Conservation (phyloP, 1,140 invertebrate genomes). For the Eurosta solidaginis region DNA sequence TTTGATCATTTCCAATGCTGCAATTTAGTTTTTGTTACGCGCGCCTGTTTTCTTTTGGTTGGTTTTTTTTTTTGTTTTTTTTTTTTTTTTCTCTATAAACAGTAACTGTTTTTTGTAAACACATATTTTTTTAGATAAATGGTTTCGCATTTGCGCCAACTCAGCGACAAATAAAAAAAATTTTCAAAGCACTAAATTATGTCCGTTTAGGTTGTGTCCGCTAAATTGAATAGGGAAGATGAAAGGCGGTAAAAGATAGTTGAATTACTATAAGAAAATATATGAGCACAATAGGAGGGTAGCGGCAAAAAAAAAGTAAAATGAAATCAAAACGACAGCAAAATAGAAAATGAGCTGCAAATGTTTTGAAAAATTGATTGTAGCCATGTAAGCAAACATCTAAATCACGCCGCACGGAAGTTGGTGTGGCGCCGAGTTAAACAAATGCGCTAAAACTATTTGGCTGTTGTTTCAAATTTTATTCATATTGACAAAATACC, state of each 20-base stretch:
- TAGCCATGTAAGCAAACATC: conserved; percentile 15
- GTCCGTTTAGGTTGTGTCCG: neutral
- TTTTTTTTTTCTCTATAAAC: neutral
- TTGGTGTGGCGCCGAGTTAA: neutral
- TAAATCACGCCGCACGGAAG: conserved; percentile 11
- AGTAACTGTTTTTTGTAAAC: neutral
- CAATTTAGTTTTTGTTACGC: too few species aligned
- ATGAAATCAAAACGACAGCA: too few species aligned
- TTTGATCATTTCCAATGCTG: too few species aligned
- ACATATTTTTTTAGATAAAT: neutral
- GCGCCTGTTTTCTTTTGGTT: too few species aligned
- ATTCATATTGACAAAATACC: neutral
- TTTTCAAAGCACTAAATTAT: neutral
- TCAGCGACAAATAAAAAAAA: conserved; percentile 22
- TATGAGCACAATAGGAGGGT: neutral
- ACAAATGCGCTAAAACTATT: neutral
- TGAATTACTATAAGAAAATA: neutral
- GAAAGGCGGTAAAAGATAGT: neutral
- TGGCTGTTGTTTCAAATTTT: neutral
- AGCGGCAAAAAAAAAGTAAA: neutral
- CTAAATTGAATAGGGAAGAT: conserved; percentile 4
- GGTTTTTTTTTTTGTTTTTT: too few species aligned
- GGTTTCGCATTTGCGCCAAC: neutral
- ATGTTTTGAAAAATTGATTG: conserved; percentile 22
- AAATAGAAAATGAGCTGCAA: neutral